Evolutionary conservation across 2,888 invertebrate species (phyloP).

Genomic region (Apamea epomidion): DNA sequence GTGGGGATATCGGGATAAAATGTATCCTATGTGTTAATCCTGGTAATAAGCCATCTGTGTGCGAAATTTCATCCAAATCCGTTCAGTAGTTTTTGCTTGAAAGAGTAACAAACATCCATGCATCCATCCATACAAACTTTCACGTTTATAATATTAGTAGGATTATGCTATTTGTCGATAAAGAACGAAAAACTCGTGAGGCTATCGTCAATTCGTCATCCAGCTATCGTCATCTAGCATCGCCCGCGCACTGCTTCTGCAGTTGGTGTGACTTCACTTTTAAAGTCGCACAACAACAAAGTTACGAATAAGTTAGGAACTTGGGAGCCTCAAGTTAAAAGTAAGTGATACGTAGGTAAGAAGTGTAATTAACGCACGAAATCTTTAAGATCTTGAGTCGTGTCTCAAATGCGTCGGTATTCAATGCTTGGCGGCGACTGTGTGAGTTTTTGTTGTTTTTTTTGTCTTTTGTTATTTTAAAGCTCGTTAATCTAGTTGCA

Average conservation of each 20-base stretch:
- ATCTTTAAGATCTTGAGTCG: slow-evolving; percentile 44
- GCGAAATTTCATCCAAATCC: too few species aligned
- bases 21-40: too few species aligned
- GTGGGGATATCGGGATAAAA: too few species aligned
- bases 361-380: slow-evolving; percentile 60
- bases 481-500: slow-evolving; percentile 29
- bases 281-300: slow-evolving; percentile 15
- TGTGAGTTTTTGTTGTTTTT: slow-evolving; percentile 31
- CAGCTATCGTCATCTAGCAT: too few species aligned
- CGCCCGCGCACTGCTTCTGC: neutral
- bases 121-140: too few species aligned
- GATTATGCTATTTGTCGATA: neutral
- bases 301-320: slow-evolving; percentile 30
- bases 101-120: too few species aligned
- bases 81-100: too few species aligned
- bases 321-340: slow-evolving; percentile 37
- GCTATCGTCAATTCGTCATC: neutral
- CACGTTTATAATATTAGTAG: too few species aligned
- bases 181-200: neutral
- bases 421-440: slow-evolving; percentile 32
- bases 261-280: neutral
- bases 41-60: too few species aligned
- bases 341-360: slow-evolving; percentile 49
- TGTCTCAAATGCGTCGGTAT: slow-evolving; percentile 50
- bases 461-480: slow-evolving; percentile 2